These are phyloP conservation scores for Odontothrips loti DNA, from an alignment of 2,888 invertebrate genomes.

Conservation along the genomic window DNA sequence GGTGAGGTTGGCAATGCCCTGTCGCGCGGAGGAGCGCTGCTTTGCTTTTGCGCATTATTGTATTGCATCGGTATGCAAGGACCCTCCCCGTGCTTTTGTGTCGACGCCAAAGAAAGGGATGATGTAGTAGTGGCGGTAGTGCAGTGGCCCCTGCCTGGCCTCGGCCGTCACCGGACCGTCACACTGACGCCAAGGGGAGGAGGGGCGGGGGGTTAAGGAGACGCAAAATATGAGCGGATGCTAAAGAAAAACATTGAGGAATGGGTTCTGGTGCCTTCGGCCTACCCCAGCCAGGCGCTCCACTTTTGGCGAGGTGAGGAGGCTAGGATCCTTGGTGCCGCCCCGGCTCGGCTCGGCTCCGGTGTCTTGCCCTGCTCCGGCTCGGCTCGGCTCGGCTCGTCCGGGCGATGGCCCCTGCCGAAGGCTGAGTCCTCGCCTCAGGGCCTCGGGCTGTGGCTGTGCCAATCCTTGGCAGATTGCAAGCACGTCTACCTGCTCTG, in stretches of 20 bases:
- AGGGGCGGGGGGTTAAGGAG: neutral
- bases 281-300: neutral
- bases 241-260: constrained; percentile 14
- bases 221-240: constrained; percentile 9
- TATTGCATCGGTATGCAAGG: too few species aligned
- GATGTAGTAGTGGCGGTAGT: too few species aligned
- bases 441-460: neutral
- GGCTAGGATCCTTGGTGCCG: neutral
- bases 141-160: too few species aligned
- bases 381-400: neutral
- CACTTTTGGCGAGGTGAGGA: neutral
- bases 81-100: too few species aligned
- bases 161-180: too few species aligned
- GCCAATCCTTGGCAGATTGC: constrained; percentile 23
- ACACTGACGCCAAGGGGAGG: too few species aligned
- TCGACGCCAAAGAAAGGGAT: too few species aligned
- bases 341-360: neutral
- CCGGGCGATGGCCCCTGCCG: neutral
- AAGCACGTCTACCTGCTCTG: neutral
- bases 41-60: too few species aligned
- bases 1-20: too few species aligned
- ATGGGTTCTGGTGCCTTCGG: constrained; percentile 1
- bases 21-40: too few species aligned
- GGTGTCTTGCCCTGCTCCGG: neutral
- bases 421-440: neutral